These are phyloP conservation scores for Sphenodon punctatus DNA, from an alignment of 2,797 vertebrate genomes.

Conservation along the genomic window DNA sequence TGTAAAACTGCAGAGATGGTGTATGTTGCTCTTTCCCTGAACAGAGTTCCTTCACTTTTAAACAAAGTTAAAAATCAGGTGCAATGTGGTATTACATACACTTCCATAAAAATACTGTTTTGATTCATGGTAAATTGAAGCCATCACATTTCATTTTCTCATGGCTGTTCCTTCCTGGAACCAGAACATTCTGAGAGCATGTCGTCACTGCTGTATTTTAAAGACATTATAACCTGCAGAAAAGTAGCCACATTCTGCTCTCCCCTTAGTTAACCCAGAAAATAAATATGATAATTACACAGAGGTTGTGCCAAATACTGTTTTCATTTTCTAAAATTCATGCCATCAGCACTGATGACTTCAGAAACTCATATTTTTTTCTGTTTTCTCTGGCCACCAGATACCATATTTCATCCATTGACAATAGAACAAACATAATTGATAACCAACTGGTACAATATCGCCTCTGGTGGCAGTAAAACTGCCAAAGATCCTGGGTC, in stretches of 20 bases:
- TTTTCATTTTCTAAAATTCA: conserved; percentile 7
- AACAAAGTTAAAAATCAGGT: conserved; percentile 24
- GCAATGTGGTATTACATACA: conserved; percentile 2
- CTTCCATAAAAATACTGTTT: conserved; percentile 10
- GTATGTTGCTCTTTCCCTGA: neutral
- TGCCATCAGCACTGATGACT: neutral
- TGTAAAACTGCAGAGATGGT: conserved; percentile 4
- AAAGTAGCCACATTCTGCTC: neutral
- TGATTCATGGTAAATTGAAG: conserved; percentile 25
- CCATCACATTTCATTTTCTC: neutral
- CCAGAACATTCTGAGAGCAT: conserved; percentile 17
- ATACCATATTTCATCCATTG: conserved; percentile 10
- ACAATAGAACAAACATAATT: neutral
- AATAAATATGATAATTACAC: neutral
- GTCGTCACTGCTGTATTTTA: conserved; percentile 1
- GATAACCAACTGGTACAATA: conserved; percentile 21
- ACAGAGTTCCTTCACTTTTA: neutral
- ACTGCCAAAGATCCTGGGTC: neutral
- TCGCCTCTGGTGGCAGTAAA: conserved; percentile 17
- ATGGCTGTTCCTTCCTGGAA: conserved; percentile 8
- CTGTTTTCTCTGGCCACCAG: neutral
- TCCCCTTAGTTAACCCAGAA: conserved; percentile 18
- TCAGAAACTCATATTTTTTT: neutral
- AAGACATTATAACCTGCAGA: neutral
- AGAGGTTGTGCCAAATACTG: neutral